Evolutionary conservation across 1,140 invertebrate genomes (phyloP), one percentile per base, ranked within the genome.

Genomic region (Lepidostoma basale): DNA sequence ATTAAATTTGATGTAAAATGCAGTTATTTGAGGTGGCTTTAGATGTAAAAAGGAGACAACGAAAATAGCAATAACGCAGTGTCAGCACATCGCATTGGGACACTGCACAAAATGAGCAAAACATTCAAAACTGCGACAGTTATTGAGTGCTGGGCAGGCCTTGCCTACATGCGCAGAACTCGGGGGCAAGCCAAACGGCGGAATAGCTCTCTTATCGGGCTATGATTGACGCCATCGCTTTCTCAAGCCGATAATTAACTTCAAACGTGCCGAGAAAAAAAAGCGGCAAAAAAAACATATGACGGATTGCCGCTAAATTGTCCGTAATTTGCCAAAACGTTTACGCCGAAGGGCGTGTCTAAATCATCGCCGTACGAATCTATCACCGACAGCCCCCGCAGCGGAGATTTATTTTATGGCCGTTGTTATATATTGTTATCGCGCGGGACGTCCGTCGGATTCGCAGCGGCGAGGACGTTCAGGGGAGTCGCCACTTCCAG

Each of bases 401-500:
- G 22, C 16, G 20, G 39, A 40, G 39, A 60, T 60, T 60, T 60
- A 60, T 60, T 60, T 60, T 26, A 60, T 26, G 36, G 23, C 39
- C 20, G 18, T n/a, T 20, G 56, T 40, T 40, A 60, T 60, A 60
- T 60, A 60, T 60, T 22, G 39, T 23, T 23, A 60, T 60, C 18
- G 20, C 36, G 36, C 23, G 22, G 56, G 56, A 67, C 54, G 66
- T 60, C 39, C 3, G 62, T 64, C 52, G 26, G 14, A 9, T 28
- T 3, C 20, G 20, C 56, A 36, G 47, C 60, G 23, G 59, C 60
- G 62, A 26, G 26, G 40, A 36, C 16, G 28, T 39, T 22, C 62
- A 28, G 47, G 68, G 69, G 64, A 62, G 67, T 52, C 67, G 67
- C 71, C 67, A 67, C 67, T 69, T 73, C 62, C 42, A 42, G 59